phyloP scores from a whole-genome alignment of 2,797 vertebrate species.

The Sciurus vulgaris region DNA sequence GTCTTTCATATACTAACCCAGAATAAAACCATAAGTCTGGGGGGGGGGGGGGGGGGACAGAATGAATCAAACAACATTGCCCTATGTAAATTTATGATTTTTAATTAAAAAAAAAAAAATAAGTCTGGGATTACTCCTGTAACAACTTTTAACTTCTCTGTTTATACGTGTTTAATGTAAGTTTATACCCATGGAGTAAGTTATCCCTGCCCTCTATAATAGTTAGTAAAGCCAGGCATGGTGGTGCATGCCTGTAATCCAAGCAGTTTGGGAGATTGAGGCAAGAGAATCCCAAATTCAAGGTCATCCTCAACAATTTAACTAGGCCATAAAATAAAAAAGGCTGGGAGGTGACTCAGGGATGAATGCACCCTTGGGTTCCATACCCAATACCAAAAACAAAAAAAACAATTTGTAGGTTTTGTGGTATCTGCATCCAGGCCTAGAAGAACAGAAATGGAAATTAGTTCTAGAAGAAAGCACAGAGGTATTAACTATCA shows the following conservation, averaged over 20 bases:
- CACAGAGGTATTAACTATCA: neutral
- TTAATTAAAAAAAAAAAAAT: too few relatives aligned
- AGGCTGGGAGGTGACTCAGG: too few relatives aligned
- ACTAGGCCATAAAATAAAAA: neutral
- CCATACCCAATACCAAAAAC: neutral
- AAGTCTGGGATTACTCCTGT: neutral
- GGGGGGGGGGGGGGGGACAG: too few relatives aligned
- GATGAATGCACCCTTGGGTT: neutral
- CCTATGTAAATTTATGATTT: too few relatives aligned
- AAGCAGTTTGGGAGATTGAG: neutral
- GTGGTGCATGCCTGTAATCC: neutral
- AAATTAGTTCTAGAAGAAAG: neutral
- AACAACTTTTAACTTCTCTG: neutral
- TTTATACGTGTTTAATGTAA: neutral
- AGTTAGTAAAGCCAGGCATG: neutral
- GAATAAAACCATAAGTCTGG: constrained; percentile 1
- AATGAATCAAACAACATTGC: too few relatives aligned
- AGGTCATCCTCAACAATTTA: neutral
- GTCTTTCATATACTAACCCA: neutral
- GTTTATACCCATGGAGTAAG: neutral
- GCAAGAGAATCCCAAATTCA: neutral
- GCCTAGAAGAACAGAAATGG: neutral
- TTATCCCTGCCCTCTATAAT: neutral
- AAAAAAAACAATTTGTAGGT: neutral
- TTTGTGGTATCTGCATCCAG: neutral